Evolutionary conservation across 2,113 vertebrate species (phyloP).

Genomic region (Spea multiplicata): DNA sequence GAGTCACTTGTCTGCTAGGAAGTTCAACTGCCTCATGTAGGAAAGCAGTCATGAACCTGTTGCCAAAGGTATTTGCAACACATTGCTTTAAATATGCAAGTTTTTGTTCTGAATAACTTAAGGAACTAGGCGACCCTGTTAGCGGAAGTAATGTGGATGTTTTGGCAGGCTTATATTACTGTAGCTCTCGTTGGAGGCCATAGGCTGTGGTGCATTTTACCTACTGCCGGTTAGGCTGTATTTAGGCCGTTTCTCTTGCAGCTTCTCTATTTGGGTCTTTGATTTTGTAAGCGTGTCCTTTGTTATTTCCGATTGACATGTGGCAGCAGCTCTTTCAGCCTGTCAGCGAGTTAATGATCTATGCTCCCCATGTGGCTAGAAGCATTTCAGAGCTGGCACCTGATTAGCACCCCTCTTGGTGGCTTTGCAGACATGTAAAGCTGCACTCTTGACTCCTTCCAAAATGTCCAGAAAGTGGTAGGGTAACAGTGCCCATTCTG

Average conservation of each 20-base stretch:
- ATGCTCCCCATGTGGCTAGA: constrained; percentile 9
- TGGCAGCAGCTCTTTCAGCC: constrained; percentile 22
- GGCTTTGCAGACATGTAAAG: not conserved
- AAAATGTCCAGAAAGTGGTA: too few species aligned
- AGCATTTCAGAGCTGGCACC: constrained; percentile 20
- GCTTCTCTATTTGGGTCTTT: constrained; percentile 12
- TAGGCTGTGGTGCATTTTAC: not conserved
- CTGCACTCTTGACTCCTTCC: not conserved
- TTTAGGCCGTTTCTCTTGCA: constrained; percentile 20
- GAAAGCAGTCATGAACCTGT: too few species aligned
- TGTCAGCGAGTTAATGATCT: constrained; percentile 31
- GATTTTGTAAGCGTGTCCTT: constrained; percentile 16
- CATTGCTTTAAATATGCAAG: too few species aligned
- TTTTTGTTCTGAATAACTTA: too few species aligned
- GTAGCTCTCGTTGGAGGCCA: not conserved
- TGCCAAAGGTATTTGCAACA: too few species aligned
- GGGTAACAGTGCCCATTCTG: too few species aligned
- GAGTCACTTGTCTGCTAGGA: too few species aligned
- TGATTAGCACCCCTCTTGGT: constrained; percentile 8
- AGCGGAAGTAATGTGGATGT: too few species aligned
- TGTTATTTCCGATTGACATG: constrained; percentile 14
- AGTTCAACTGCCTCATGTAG: too few species aligned
- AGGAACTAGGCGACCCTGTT: too few species aligned
- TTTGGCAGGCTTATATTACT: not conserved
- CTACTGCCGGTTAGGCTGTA: not conserved